Conservation (phyloP, 23 tunicate species). For the Trididemnum nubilum region DNA sequence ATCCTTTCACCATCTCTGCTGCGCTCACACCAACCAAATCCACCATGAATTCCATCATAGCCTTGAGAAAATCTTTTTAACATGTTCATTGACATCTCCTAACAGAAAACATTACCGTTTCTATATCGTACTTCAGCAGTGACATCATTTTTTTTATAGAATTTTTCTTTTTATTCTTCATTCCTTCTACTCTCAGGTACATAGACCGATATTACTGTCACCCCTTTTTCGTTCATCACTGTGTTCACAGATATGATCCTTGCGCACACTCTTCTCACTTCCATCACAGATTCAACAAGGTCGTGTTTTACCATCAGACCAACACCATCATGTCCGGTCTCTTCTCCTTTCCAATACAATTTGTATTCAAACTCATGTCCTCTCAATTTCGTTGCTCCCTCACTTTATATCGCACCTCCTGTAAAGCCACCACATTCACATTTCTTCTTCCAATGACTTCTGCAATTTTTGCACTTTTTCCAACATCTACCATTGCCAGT, state of each 20-base stretch:
- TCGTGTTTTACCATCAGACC: background rate
- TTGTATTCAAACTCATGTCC: background rate
- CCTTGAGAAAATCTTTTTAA: background rate
- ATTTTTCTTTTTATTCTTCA: constrained; percentile 6
- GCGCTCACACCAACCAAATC: constrained; percentile 8
- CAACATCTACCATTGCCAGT: constrained; percentile 5
- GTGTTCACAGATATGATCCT: background rate
- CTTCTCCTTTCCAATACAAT: constrained; percentile 8
- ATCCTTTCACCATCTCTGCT: constrained; percentile 12
- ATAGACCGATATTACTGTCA: background rate
- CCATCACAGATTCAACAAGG: constrained; percentile 2
- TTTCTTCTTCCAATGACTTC: constrained; percentile 14
- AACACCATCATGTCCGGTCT: background rate
- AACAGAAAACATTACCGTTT: background rate
- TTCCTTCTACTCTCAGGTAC: constrained; percentile 5
- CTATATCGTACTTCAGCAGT: background rate
- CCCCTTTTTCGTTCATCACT: background rate
- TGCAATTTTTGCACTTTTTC: constrained; percentile 19
- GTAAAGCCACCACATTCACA: background rate
- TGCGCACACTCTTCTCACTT: constrained; percentile 14
- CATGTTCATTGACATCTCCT: constrained; percentile 14
- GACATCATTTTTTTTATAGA: constrained; percentile 9
- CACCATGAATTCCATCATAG: constrained; percentile 20
- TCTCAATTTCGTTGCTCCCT: background rate
- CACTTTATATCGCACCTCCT: constrained; percentile 13